These are phyloP conservation scores for Myzus persicae DNA, from an alignment of 1,140 invertebrate species.

Conservation along the genomic window DNA sequence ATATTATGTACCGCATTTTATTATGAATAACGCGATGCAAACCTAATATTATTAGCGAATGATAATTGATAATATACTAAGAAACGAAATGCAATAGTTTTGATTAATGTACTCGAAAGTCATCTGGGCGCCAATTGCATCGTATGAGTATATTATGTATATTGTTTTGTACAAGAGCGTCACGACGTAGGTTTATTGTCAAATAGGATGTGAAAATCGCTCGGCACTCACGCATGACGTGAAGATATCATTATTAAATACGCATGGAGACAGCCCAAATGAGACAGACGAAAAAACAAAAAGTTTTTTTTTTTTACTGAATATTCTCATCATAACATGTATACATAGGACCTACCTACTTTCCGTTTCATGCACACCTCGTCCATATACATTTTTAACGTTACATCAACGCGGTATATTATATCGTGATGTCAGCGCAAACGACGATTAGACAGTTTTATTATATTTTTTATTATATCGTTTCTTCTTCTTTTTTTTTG, in stretches of 20 bases:
- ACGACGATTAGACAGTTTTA: constrained; percentile 28
- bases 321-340: neutral
- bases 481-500: constrained; percentile 29
- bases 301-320: neutral
- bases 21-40: no score
- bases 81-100: neutral
- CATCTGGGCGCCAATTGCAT: neutral
- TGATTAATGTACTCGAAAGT: neutral
- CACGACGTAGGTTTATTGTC: neutral
- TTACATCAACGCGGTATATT: neutral
- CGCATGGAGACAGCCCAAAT: neutral
- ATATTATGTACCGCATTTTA: no score
- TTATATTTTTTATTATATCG: neutral
- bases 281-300: neutral
- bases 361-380: neutral
- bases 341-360: neutral
- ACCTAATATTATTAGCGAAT: no score
- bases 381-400: neutral
- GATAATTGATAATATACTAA: no score
- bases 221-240: neutral
- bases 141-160: neutral
- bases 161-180: neutral
- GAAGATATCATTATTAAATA: constrained; percentile 1
- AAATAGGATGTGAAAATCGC: constrained; percentile 16
- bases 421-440: constrained; percentile 23